Evolutionary conservation across 2,797 vertebrate genomes (phyloP).

Genomic region (Pteronotus mesoamericanus): DNA sequence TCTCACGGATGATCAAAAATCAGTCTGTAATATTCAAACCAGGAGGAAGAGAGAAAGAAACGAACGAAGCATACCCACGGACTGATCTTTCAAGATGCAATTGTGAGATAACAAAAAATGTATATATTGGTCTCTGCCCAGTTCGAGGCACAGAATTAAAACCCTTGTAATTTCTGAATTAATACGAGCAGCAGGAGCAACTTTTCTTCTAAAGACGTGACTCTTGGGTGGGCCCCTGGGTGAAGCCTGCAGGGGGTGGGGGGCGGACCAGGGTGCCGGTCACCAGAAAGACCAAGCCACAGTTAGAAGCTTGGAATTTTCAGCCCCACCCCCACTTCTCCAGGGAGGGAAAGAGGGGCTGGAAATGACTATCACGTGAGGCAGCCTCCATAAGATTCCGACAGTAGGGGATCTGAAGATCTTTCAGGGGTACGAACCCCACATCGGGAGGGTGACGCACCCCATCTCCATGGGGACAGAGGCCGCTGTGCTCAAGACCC

Average conservation of each 20-base stretch:
- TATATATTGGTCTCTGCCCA: background rate
- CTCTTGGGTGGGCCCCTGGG: background rate
- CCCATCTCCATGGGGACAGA: background rate
- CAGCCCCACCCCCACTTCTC: background rate
- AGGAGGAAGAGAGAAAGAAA: background rate
- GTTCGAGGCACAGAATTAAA: background rate
- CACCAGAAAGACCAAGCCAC: background rate
- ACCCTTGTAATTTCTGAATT: background rate
- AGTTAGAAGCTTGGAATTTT: background rate
- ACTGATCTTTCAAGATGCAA: background rate
- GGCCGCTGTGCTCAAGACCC: background rate
- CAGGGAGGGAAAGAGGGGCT: background rate
- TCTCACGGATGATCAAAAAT: background rate
- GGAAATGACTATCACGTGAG: background rate
- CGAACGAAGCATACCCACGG: background rate
- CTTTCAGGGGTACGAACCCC: background rate
- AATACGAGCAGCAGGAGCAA: background rate
- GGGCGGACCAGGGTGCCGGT: no score
- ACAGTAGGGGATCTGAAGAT: background rate
- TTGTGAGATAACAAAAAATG: background rate
- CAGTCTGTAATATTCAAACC: background rate
- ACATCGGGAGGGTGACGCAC: background rate
- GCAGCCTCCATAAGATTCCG: background rate
- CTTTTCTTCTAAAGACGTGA: background rate
- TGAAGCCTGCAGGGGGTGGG: background rate